phyloP scores from a whole-genome alignment of 2,888 invertebrate genomes.

The Lasioglossum calceatum region DNA sequence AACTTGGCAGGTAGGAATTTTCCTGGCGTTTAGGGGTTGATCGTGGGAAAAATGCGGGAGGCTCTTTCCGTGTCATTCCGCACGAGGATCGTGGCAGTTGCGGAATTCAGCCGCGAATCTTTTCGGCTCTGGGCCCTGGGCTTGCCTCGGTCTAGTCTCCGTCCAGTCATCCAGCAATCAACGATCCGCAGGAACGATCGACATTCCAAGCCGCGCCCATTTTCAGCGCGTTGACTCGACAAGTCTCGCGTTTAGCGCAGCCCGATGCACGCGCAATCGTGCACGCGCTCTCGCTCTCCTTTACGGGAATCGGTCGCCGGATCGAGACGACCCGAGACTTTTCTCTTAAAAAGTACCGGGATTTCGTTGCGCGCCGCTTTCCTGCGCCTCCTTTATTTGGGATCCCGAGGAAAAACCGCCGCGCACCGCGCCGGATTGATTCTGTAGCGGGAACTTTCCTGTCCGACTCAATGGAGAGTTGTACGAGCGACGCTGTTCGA shows the following conservation, averaged over 20 bases:
- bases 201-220: conserved; percentile 83
- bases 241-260: conserved; percentile 76
- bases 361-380: conserved; percentile 50
- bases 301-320: conserved; percentile 69
- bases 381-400: conserved; percentile 57
- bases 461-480: conserved; percentile 26
- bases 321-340: conserved; percentile 39
- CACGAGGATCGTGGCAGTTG: background rate
- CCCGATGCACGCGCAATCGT: conserved; percentile 27
- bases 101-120: conserved; percentile 26
- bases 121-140: conserved; percentile 27
- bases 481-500: background rate
- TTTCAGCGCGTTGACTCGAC: conserved; percentile 75
- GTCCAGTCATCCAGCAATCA: conserved; percentile 41
- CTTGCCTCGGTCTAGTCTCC: conserved; percentile 29
- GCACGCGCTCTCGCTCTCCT: conserved; percentile 53
- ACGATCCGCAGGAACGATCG: conserved; percentile 74
- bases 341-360: conserved; percentile 40
- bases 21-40: too few relatives aligned
- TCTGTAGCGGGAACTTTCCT: conserved; percentile 37
- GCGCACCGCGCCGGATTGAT: background rate
- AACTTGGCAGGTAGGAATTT: background rate
- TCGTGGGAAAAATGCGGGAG: background rate
- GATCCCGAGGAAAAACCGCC: conserved; percentile 17
- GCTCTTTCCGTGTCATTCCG: background rate